Conservation (phyloP, 2,888 invertebrate genomes). For the Neuroscelio doddi region DNA sequence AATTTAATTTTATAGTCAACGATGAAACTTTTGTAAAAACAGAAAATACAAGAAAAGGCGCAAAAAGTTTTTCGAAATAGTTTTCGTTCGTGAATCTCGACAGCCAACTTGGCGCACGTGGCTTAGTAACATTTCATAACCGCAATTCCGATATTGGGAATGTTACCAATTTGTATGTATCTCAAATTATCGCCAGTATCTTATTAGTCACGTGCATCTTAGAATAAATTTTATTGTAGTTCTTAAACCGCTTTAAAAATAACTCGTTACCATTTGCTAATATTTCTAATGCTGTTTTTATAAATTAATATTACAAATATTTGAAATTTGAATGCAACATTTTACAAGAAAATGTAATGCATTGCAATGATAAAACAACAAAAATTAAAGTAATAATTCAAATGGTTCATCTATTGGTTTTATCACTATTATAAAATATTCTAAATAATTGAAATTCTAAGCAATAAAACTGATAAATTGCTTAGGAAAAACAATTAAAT, state of each 20-base stretch:
- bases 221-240: not conserved
- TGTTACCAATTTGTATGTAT: slow-evolving; percentile 22
- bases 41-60: slow-evolving; percentile 15
- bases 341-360: no score
- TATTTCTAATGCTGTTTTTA: no score
- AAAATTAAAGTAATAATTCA: no score
- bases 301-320: no score
- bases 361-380: no score
- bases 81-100: slow-evolving; percentile 11
- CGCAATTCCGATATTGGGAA: slow-evolving; percentile 28
- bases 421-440: no score
- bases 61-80: slow-evolving; percentile 27
- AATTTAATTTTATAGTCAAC: slow-evolving; percentile 40
- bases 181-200: slow-evolving; percentile 4
- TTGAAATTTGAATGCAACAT: no score
- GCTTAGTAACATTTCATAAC: slow-evolving; percentile 11
- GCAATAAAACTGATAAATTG: no score
- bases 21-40: slow-evolving; percentile 19
- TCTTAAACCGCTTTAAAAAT: slow-evolving; percentile 14
- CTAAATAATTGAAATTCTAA: no score
- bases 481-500: no score
- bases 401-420: no score
- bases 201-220: slow-evolving; percentile 15
- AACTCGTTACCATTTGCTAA: no score
- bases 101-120: not conserved